Percentiles rank a stretch among this genome's conserved stretches.
Evolutionary conservation across 2,888 invertebrate genomes (phyloP).

Genomic region (Chrysodeixis includens): DNA sequence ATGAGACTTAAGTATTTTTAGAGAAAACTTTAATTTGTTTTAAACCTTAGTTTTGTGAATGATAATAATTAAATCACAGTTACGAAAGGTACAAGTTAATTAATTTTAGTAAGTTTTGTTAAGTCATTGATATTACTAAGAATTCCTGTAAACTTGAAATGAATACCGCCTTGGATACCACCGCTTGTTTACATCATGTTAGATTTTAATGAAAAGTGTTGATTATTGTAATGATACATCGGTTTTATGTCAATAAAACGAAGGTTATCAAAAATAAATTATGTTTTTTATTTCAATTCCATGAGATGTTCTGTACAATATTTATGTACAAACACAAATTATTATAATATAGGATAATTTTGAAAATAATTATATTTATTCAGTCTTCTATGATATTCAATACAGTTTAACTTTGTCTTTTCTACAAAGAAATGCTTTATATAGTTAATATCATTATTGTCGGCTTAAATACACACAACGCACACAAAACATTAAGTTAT

Average conservation of each 20-base stretch:
- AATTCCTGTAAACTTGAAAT: slow-evolving; percentile 27
- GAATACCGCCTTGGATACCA: slow-evolving; percentile 55
- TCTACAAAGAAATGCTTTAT: slow-evolving; percentile 52
- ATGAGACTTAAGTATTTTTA: slow-evolving; percentile 1
- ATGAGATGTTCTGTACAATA: slow-evolving; percentile 62
- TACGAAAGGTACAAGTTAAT: slow-evolving; percentile 10
- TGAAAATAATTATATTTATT: slow-evolving; percentile 80
- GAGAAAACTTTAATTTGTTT: background rate
- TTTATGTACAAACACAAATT: slow-evolving; percentile 76
- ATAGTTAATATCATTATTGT: slow-evolving; percentile 28
- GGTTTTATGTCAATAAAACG: slow-evolving; percentile 72
- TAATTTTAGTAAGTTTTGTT: slow-evolving; percentile 12
- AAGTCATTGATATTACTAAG: slow-evolving; percentile 24
- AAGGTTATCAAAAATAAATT: slow-evolving; percentile 82
- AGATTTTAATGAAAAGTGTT: slow-evolving; percentile 40
- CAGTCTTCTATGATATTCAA: slow-evolving; percentile 85
- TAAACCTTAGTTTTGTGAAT: background rate
- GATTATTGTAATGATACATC: slow-evolving; percentile 50
- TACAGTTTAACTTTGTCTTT: slow-evolving; percentile 78
- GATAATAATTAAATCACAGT: slow-evolving; percentile 12
- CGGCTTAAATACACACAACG: slow-evolving; percentile 20
- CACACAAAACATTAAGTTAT: slow-evolving; percentile 18
- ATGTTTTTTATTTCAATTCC: slow-evolving; percentile 81
- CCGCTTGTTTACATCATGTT: slow-evolving; percentile 58
- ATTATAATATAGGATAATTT: slow-evolving; percentile 64